Evolutionary conservation across 2,113 vertebrate genomes (phyloP).

Genomic region (Poecile atricapillus): DNA sequence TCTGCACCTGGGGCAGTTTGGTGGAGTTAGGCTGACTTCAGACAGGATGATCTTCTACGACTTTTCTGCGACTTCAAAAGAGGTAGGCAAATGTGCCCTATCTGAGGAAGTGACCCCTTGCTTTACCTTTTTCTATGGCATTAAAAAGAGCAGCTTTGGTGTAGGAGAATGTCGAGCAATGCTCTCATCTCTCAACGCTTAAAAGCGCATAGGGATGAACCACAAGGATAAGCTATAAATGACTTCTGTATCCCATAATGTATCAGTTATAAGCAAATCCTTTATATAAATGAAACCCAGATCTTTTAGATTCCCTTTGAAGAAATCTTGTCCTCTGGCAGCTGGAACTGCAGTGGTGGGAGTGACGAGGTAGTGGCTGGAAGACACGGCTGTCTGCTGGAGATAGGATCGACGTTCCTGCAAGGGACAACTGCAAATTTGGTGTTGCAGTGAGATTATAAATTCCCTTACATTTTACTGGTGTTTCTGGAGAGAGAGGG

Average conservation of each 20-base stretch:
- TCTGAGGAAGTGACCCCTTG: constrained; percentile 19
- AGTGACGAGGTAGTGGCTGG: constrained; percentile 45
- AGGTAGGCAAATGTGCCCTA: constrained; percentile 7
- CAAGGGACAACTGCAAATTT: constrained; percentile 36
- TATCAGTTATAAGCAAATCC: constrained; percentile 58
- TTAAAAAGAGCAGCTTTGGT: constrained; percentile 42
- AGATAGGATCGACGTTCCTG: constrained; percentile 50
- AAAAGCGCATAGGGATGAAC: not conserved
- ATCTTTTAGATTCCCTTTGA: constrained; percentile 55
- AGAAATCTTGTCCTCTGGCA: constrained; percentile 59
- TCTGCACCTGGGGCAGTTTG: constrained; percentile 26
- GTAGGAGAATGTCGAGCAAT: not conserved
- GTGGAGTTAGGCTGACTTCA: constrained; percentile 11
- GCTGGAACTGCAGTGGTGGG: constrained; percentile 25
- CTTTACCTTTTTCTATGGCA: not conserved
- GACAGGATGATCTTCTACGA: not conserved
- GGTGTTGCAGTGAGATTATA: not conserved
- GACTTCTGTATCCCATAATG: not conserved
- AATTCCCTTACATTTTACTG: constrained; percentile 13
- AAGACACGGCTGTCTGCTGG: constrained; percentile 39
- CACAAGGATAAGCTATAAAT: constrained; percentile 19
- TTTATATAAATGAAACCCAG: constrained; percentile 39
- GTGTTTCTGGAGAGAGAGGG: not conserved
- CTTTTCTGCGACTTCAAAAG: constrained; percentile 19
- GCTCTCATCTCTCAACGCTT: not conserved